A percentile compares a stretch with the other conserved stretches of the same genome.
These are phyloP conservation scores for Zaprionus ornatus DNA, from an alignment of 1,140 invertebrate species.

Conservation along the genomic window DNA sequence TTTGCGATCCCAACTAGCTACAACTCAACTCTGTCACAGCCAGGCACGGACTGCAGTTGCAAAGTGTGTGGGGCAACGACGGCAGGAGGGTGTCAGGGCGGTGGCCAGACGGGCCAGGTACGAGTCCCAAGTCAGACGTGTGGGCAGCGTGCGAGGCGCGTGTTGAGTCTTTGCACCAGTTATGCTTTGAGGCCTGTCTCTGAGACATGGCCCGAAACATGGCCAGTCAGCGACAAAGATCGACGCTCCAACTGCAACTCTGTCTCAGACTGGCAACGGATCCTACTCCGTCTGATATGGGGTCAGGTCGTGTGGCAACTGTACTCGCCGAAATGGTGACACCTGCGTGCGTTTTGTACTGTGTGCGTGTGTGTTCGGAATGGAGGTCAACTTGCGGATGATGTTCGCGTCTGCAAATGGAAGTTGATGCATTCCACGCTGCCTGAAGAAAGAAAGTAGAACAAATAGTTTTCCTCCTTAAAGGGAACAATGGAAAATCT, in stretches of 20 bases:
- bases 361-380: background rate
- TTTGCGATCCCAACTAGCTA: constrained; percentile 44
- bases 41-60: constrained; percentile 3
- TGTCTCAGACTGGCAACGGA: background rate
- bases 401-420: background rate
- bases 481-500: background rate
- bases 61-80: background rate
- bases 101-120: background rate
- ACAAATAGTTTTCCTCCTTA: background rate
- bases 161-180: constrained; percentile 52
- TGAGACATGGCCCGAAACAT: constrained; percentile 33
- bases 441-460: background rate
- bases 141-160: constrained; percentile 48
- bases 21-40: constrained; percentile 55
- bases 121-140: constrained; percentile 31
- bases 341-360: constrained; percentile 23
- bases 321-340: constrained; percentile 35
- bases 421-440: background rate
- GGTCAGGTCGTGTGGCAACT: constrained; percentile 53
- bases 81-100: background rate
- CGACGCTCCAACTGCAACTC: background rate
- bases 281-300: background rate
- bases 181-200: constrained; percentile 41
- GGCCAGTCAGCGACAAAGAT: constrained; percentile 41
- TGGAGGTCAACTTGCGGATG: constrained; percentile 23